Conservation (phyloP, 2,113 vertebrate species). For the Apistogramma diplotaenia region DNA sequence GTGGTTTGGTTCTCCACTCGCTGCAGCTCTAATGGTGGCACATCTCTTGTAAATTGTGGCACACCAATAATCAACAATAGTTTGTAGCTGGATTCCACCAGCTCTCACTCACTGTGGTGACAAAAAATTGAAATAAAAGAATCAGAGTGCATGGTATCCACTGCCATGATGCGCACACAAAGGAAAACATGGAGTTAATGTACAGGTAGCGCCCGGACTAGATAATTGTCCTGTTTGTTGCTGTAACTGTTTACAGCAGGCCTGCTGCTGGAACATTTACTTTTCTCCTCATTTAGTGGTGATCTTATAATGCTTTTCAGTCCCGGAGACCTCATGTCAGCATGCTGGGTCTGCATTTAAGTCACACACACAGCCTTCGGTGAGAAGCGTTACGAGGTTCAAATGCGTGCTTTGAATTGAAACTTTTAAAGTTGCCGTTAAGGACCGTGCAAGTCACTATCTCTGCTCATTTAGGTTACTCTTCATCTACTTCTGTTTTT, state of each 20-base stretch:
- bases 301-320: slow-evolving; percentile 37
- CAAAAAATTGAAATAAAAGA: background rate
- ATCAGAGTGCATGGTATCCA: background rate
- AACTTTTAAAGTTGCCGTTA: background rate
- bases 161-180: background rate
- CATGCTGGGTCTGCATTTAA: slow-evolving; percentile 9
- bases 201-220: slow-evolving; percentile 14
- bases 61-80: slow-evolving; percentile 63
- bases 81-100: slow-evolving; percentile 65
- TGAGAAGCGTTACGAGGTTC: background rate
- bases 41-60: slow-evolving; percentile 78
- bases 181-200: slow-evolving; percentile 19
- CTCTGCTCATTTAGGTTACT: background rate
- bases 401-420: background rate
- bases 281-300: slow-evolving; percentile 44
- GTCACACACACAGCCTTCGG: slow-evolving; percentile 1
- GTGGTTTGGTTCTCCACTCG: slow-evolving; percentile 71
- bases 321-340: slow-evolving; percentile 21
- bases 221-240: slow-evolving; percentile 65
- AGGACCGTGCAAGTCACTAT: background rate
- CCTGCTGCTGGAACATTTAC: slow-evolving; percentile 53
- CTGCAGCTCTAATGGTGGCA: slow-evolving; percentile 74
- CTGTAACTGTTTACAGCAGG: slow-evolving; percentile 31
- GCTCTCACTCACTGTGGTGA: slow-evolving; percentile 5
- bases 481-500: background rate